Evolutionary conservation across 2,888 invertebrate genomes (phyloP).

Genomic region (Glyphotaelius pellucidus): DNA sequence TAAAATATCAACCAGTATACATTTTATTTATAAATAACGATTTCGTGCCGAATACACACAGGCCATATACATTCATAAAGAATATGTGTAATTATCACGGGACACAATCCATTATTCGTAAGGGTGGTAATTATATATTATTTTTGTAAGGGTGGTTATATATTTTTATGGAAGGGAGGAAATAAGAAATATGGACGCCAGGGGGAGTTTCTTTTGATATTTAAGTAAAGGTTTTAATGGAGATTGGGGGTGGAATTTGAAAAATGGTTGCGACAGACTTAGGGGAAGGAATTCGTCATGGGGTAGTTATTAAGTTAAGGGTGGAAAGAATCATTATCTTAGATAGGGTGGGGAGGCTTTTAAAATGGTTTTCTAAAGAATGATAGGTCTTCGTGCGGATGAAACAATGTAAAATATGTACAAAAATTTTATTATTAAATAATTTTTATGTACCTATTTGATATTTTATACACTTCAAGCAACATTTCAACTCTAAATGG

Average conservation of each 20-base stretch:
- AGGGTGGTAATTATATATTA: conserved; percentile 34
- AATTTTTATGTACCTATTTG: no score
- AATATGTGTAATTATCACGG: neutral
- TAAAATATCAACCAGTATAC: neutral
- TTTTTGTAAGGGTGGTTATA: conserved; percentile 5
- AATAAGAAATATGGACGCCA: conserved; percentile 37
- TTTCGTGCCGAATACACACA: neutral
- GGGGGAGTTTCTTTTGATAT: conserved; percentile 49
- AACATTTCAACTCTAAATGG: no score
- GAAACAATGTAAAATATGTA: no score
- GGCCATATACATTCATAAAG: neutral
- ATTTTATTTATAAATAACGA: neutral
- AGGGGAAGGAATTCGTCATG: neutral
- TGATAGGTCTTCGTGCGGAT: no score
- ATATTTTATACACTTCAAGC: no score
- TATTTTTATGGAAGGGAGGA: conserved; percentile 24
- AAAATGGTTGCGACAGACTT: conserved; percentile 3
- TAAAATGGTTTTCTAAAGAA: neutral
- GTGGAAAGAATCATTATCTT: conserved; percentile 16
- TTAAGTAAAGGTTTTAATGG: conserved; percentile 40
- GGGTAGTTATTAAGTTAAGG: neutral
- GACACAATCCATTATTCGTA: conserved; percentile 12
- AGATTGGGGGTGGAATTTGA: conserved; percentile 11
- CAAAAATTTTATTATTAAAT: no score
- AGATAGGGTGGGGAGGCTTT: neutral